Evolutionary conservation across 1,140 invertebrate species (phyloP).

Genomic region (Drepana arcuata): DNA sequence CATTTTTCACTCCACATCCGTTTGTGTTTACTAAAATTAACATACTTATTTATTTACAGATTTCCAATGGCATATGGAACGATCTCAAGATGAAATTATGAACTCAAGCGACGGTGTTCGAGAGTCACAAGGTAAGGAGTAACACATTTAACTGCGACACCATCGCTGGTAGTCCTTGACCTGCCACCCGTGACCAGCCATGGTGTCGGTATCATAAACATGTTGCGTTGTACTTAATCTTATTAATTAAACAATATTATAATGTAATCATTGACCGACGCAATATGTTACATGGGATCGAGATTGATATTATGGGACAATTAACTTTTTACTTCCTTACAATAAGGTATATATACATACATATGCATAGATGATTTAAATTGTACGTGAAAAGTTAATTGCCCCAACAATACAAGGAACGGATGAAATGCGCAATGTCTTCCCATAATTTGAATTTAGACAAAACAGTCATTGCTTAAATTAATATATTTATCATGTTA

Average conservation of each 20-base stretch:
- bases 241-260: no score
- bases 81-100: conserved; percentile 70
- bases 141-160: conserved; percentile 9
- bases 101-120: conserved; percentile 64
- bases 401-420: conserved; percentile 61
- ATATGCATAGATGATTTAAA: not conserved
- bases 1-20: no score
- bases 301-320: conserved; percentile 48
- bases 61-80: conserved; percentile 70
- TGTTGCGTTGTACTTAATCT: conserved; percentile 46
- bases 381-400: conserved; percentile 34
- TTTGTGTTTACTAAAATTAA: no score
- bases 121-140: conserved; percentile 69
- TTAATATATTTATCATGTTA: conserved; percentile 58
- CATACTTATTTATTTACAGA: conserved; percentile 46
- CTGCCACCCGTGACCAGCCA: conserved; percentile 14
- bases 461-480: conserved; percentile 63
- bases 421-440: conserved; percentile 72
- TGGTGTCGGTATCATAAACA: no score
- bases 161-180: conserved; percentile 12
- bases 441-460: conserved; percentile 67
- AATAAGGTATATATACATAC: not conserved
- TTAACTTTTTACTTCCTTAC: conserved; percentile 30
- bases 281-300: conserved; percentile 48
- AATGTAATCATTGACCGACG: conserved; percentile 13